Evolutionary conservation across 2,888 invertebrate species (phyloP), one percentile per base, ranked within the genome.

Genomic region (Netelia inedita): DNA sequence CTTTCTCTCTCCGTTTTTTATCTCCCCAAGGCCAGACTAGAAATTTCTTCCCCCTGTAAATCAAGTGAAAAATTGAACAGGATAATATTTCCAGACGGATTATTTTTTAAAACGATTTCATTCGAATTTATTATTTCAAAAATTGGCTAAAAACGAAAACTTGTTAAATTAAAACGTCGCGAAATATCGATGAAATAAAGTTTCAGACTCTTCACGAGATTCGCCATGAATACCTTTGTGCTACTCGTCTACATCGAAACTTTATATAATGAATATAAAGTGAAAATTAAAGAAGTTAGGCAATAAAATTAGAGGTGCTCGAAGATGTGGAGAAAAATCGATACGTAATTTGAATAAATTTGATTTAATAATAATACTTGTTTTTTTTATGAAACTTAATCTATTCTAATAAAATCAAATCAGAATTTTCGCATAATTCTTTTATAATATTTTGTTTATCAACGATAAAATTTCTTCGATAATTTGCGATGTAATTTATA

Each of bases 1-100:
- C 41, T 23, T 9, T 21, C 14, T 73, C n/a, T 50, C 53, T 71
- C 53, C 16, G 14, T 41, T 53, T 79, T 55, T 79, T 55, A n/a
- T 57, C 8, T 16, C 43, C 14, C 57, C 19, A 41, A 43, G 41
- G 19, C 61, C 19, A 71, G 71, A 68, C 57, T 19, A 19, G 57
- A 57, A 21, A 57, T 57, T 57, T 23, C 2, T 2, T 2, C 23
- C 23, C 35, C 35, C 35, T 35, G 0, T 6, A 35, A 35, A 35
- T 35, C 35, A 35, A 35, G 6, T 6, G 35, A 35, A 35, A 1
- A 35, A 35, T 35, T 6, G 5, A 6, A 35, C 6, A 5, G 35
- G 23, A 23, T 2, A 23, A 23, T 23, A 35, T 35, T 6, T 35
- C 35, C 6, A 6, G 8, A 35, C 35, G 35, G 6, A 35, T 35